Percentiles rank a stretch among this genome's conserved stretches.
phyloP scores from a whole-genome alignment of 1,140 invertebrate species.

The Dreissena rostriformis region DNA sequence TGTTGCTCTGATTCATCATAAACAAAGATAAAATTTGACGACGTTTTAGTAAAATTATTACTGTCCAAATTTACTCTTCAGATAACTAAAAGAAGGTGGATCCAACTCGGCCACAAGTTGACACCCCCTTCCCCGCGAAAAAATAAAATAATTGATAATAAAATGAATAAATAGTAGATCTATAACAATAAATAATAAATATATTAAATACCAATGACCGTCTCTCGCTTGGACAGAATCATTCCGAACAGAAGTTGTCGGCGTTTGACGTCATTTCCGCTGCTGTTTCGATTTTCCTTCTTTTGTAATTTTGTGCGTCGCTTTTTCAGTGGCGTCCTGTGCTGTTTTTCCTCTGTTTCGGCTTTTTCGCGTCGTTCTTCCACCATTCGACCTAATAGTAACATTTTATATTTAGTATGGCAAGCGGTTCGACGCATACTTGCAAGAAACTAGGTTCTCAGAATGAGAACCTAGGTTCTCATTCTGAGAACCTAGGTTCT shows the following conservation, averaged over 20 bases:
- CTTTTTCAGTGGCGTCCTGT: slow-evolving; percentile 2
- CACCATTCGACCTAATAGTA: neutral
- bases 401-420: neutral
- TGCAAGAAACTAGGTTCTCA: neutral
- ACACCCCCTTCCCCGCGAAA: too few species aligned
- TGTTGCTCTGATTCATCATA: too few species aligned
- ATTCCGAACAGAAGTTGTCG: slow-evolving; percentile 32
- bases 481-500: neutral
- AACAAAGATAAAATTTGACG: too few species aligned
- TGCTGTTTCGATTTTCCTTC: neutral
- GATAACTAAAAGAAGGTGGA: too few species aligned
- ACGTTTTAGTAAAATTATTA: too few species aligned
- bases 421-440: neutral
- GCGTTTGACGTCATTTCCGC: slow-evolving; percentile 10
- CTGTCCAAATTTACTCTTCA: too few species aligned
- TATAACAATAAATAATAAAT: too few species aligned
- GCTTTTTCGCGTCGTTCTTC: slow-evolving; percentile 17
- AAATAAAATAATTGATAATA: too few species aligned
- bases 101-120: too few species aligned
- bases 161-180: too few species aligned
- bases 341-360: neutral
- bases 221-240: slow-evolving; percentile 22
- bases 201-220: slow-evolving; percentile 16
- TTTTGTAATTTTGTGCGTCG: slow-evolving; percentile 15
- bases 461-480: neutral